Percentiles rank a stretch among this genome's conserved stretches.
Conservation (phyloP, 1,140 invertebrate species). For the Conus betulinus region DNA sequence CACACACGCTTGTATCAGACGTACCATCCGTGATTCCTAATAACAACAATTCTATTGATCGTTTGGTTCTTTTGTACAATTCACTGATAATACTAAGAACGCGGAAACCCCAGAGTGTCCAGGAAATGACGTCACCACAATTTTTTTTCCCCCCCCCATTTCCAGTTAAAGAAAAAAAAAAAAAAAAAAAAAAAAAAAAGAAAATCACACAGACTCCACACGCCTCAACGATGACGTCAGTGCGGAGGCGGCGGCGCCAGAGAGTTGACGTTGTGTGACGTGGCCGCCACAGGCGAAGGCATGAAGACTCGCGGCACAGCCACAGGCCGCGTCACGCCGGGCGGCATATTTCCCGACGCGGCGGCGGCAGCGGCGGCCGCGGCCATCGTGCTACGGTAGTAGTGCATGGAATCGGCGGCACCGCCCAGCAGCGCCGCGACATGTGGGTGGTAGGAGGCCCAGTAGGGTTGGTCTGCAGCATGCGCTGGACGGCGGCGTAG, state of each 20-base stretch:
- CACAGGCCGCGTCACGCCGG: slow-evolving; percentile 38
- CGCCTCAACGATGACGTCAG: neutral
- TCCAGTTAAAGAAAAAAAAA: neutral
- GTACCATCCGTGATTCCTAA: neutral
- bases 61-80: too few species aligned
- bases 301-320: slow-evolving; percentile 59
- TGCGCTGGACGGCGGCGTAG: slow-evolving; percentile 95
- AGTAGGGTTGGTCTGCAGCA: slow-evolving; percentile 88
- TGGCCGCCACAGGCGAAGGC: slow-evolving; percentile 41
- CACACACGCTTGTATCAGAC: neutral
- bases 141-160: too few species aligned
- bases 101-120: too few species aligned
- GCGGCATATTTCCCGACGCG: neutral
- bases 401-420: slow-evolving; percentile 64
- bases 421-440: slow-evolving; percentile 68
- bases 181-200: too few species aligned
- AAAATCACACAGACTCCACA: neutral
- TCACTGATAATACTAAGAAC: too few species aligned
- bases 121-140: too few species aligned
- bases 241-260: slow-evolving; percentile 56
- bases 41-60: too few species aligned
- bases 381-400: slow-evolving; percentile 73
- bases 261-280: slow-evolving; percentile 75
- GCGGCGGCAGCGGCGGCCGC: slow-evolving; percentile 40
- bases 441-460: slow-evolving; percentile 76